These are phyloP conservation scores for Chamaedrilus cognettii DNA, from an alignment of 2,888 invertebrate species.

Conservation along the genomic window DNA sequence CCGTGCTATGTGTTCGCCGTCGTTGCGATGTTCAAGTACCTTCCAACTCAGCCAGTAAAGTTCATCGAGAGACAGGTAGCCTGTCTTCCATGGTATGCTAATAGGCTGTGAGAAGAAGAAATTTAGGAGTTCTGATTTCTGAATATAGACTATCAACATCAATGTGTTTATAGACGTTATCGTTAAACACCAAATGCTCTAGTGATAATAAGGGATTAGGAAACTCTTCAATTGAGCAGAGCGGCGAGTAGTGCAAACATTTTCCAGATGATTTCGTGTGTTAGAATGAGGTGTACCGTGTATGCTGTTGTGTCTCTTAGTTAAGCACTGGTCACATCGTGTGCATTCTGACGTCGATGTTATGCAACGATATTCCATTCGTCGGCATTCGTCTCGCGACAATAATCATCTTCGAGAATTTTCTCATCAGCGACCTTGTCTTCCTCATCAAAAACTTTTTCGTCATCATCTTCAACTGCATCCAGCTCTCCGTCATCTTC, in stretches of 20 bases:
- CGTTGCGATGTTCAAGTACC: constrained; percentile 37
- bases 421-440: constrained; percentile 30
- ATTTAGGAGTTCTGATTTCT: too few species aligned
- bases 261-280: too few species aligned
- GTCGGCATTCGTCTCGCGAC: constrained; percentile 30
- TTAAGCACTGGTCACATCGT: constrained; percentile 14
- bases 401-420: constrained; percentile 26
- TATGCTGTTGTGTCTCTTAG: too few species aligned
- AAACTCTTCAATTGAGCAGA: too few species aligned
- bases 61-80: constrained; percentile 12
- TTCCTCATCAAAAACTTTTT: constrained; percentile 35
- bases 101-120: too few species aligned
- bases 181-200: too few species aligned
- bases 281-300: too few species aligned
- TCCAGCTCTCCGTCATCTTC: constrained; percentile 30
- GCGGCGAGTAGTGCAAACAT: too few species aligned
- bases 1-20: constrained; percentile 29
- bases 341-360: constrained; percentile 28
- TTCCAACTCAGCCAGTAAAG: constrained; percentile 25
- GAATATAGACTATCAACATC: too few species aligned
- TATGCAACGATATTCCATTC: constrained; percentile 34
- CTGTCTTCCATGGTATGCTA: too few species aligned
- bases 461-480: constrained; percentile 28
- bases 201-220: too few species aligned
- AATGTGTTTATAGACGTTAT: too few species aligned